Evolutionary conservation across 2,113 vertebrate genomes (phyloP).

Genomic region (Rhizomys pruinosus): DNA sequence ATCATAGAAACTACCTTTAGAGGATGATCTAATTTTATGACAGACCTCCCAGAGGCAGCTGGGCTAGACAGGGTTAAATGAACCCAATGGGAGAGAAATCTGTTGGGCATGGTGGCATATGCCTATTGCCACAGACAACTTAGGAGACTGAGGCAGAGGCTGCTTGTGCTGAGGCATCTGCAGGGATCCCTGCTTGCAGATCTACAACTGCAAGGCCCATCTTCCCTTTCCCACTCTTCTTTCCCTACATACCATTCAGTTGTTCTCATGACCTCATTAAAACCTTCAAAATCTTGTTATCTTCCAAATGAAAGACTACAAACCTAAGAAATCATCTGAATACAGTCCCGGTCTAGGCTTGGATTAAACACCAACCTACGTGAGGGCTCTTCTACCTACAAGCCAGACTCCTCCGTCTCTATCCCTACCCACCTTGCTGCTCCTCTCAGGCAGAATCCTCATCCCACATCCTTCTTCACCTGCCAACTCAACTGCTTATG

Average conservation of each 20-base stretch:
- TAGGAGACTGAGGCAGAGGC: not conserved
- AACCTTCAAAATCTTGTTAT: not conserved
- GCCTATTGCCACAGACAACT: not conserved
- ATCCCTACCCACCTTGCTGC: not conserved
- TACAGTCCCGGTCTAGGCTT: not conserved
- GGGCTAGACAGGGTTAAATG: constrained; percentile 5
- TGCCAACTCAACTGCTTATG: not conserved
- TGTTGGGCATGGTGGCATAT: no score
- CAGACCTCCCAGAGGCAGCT: not conserved
- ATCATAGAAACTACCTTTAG: not conserved
- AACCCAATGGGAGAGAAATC: not conserved
- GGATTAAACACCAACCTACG: no score
- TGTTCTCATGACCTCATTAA: not conserved
- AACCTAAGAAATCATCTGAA: not conserved
- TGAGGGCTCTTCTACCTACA: not conserved
- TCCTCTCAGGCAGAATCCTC: not conserved
- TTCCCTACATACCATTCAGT: not conserved
- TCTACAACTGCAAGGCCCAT: not conserved
- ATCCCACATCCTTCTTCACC: not conserved
- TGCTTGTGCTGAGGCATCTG: not conserved
- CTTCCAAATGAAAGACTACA: not conserved
- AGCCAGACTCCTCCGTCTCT: not conserved
- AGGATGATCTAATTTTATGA: not conserved
- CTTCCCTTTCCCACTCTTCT: not conserved
- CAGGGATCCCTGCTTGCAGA: not conserved